Conservation (phyloP, 2,888 invertebrate species). For the Spodoptera exigua region DNA sequence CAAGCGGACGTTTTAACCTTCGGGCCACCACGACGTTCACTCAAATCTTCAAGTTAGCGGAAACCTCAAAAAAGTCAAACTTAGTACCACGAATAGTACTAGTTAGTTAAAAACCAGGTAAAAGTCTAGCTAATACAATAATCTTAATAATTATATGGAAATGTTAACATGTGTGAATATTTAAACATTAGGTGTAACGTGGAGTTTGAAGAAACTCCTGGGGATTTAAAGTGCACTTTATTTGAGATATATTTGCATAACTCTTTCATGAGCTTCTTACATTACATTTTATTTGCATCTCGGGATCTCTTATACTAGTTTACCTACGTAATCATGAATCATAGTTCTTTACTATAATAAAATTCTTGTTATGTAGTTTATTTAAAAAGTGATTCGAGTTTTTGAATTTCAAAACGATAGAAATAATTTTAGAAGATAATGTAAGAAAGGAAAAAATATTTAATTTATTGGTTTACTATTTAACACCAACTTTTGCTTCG, state of each 20-base stretch:
- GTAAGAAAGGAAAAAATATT: no score
- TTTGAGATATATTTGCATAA: conserved; percentile 46
- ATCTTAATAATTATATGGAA: background rate
- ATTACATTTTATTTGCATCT: conserved; percentile 19
- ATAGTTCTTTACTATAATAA: no score
- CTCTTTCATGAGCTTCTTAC: conserved; percentile 33
- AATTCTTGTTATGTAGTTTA: no score
- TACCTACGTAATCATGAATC: background rate
- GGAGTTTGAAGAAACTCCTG: conserved; percentile 18
- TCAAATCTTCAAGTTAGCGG: no score
- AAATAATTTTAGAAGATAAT: no score
- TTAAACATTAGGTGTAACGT: conserved; percentile 3
- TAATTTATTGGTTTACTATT: no score
- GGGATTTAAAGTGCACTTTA: conserved; percentile 47
- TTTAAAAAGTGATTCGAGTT: background rate
- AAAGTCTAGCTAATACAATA: background rate
- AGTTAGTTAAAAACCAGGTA: no score
- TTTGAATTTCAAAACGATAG: background rate
- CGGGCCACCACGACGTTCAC: no score
- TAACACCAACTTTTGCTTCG: no score
- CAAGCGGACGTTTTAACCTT: no score
- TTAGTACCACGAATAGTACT: no score
- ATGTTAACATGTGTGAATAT: conserved; percentile 1
- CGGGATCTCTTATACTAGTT: background rate
- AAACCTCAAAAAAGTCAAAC: no score